A percentile compares a stretch with the other conserved stretches of the same genome.
phyloP scores from a whole-genome alignment of 2,888 invertebrate species.

The Megaustenia siamemsis region DNA sequence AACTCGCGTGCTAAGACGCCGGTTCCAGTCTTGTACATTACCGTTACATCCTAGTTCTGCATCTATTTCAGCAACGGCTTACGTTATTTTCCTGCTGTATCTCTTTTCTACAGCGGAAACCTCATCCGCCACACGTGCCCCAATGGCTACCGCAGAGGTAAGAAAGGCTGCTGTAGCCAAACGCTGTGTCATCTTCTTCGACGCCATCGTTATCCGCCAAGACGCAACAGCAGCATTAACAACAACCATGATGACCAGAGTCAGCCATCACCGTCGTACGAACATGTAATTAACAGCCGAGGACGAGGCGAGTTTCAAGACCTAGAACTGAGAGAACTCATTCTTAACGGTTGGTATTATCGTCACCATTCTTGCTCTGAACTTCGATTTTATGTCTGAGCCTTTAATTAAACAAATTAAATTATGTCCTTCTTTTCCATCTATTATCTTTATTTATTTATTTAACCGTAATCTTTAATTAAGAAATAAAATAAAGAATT shows the following conservation, averaged over 20 bases:
- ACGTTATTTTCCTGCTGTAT: background rate
- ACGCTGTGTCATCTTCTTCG: background rate
- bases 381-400: background rate
- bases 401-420: no score
- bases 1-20: no score
- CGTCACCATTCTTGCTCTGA: background rate
- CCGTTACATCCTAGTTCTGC: background rate
- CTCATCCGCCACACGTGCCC: slow-evolving; percentile 53
- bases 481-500: no score
- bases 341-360: background rate
- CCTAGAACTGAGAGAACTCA: slow-evolving; percentile 17
- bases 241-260: slow-evolving; percentile 35
- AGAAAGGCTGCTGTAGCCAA: background rate
- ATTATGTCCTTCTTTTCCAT: background rate
- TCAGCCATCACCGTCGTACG: slow-evolving; percentile 1
- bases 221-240: slow-evolving; percentile 36
- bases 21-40: no score
- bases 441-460: background rate
- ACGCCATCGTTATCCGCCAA: slow-evolving; percentile 39
- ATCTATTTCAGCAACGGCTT: background rate
- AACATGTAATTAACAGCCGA: background rate
- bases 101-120: slow-evolving; percentile 62
- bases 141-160: background rate
- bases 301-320: background rate
- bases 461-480: no score